phyloP scores from a whole-genome alignment of 2,797 vertebrate species.

The Melopsittacus undulatus region DNA sequence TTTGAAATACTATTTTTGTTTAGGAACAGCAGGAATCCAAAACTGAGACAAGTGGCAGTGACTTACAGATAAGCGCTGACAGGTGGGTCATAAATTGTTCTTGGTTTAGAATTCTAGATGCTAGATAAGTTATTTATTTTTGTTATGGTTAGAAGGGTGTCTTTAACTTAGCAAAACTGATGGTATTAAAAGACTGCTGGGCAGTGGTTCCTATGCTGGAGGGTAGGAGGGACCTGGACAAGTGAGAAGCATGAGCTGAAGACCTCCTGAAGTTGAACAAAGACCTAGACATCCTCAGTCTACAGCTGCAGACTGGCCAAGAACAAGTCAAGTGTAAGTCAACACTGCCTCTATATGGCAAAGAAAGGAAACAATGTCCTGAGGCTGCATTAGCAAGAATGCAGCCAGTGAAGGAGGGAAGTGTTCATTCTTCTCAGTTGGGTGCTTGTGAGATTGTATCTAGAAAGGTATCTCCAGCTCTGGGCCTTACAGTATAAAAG shows the following conservation, averaged over 20 bases:
- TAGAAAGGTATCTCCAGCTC: neutral
- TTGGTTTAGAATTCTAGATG: neutral
- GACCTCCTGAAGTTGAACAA: neutral
- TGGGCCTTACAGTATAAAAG: neutral
- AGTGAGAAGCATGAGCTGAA: neutral
- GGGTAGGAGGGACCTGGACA: neutral
- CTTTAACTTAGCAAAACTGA: neutral
- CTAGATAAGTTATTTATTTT: neutral
- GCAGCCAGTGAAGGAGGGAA: neutral
- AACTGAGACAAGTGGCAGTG: neutral
- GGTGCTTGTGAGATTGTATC: neutral
- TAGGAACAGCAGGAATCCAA: constrained; percentile 42
- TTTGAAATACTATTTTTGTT: neutral
- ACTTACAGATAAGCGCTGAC: neutral
- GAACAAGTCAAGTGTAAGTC: neutral
- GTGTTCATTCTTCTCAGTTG: neutral
- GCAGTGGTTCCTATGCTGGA: neutral
- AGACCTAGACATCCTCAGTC: neutral
- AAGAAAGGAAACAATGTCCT: neutral
- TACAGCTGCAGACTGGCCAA: neutral
- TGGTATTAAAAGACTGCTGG: neutral
- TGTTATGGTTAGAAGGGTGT: neutral
- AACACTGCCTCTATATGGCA: neutral
- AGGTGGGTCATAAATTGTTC: constrained; percentile 52
- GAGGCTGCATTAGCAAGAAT: neutral